Evolutionary conservation across 2,113 vertebrate genomes (phyloP), one percentile per base, ranked within the genome.

Genomic region (Enhydra lutris): DNA sequence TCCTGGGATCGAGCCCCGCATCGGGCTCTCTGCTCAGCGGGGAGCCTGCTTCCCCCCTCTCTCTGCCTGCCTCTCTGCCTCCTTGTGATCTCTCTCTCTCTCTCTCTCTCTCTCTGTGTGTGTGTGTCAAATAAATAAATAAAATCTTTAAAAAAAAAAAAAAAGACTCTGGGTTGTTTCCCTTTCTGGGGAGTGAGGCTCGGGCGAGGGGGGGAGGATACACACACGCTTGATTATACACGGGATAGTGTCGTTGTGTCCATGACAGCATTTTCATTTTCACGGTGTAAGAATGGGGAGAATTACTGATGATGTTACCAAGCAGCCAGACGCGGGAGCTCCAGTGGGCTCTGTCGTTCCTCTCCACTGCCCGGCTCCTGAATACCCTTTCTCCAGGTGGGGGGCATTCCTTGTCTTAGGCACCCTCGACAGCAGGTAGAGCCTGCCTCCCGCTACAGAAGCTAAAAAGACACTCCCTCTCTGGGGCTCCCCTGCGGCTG

Each of bases 371-470:
- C 36, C 6, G 21, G 80, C 63, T 86, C 45, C 52, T 45, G 61
- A 29, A 36, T 34, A 1, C 79, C 55, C 36, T 81, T 45, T 23
- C 61, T 29, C 61, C 23, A 55, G 71, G 4, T 8, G 26, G 20
- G 29, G 39, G 57, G 3, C 42, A 20, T 12, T 65, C 36, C 45
- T 83, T 0, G 4, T 21, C 57, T 17, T 23, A 0, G 0, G 39
- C 10, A 65, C 6, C 84, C 71, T 76, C 57, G 10, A 45, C 15
- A 8, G 57, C 18, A 3, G 3, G 31, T 31, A 50, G 15, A 82
- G 45, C 21, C 89, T 45, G 55, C 45, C 84, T 92, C 80, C 71
- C 36, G 10, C n/a, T 12, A 0, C 55, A 42, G 78, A 59, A 31
- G 80, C 61, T 23, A 7, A 3, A 42, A 47, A 67, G 84, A 47